Conservation (phyloP, 2,797 vertebrate species). For the Xiphophorus birchmanni region DNA sequence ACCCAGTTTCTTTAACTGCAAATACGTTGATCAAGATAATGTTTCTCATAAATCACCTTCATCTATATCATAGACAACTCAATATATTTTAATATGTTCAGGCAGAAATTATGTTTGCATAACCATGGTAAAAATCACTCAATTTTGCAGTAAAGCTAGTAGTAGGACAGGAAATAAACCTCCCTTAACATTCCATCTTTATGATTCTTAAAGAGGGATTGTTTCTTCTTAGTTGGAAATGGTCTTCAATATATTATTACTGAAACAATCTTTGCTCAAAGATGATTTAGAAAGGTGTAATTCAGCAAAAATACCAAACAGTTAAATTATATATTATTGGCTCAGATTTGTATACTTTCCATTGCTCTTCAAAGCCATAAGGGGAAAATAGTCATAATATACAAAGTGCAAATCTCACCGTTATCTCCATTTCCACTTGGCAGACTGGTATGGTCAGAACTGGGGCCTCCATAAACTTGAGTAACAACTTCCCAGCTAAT, state of each 20-base stretch:
- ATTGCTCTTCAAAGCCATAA: too few species aligned
- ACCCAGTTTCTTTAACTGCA: conserved; percentile 54
- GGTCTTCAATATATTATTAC: too few species aligned
- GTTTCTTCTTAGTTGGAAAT: too few species aligned
- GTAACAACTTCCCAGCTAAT: conserved; percentile 38
- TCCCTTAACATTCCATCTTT: too few species aligned
- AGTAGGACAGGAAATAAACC: not conserved
- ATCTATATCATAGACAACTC: not conserved
- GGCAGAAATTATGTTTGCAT: not conserved
- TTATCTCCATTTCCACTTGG: not conserved
- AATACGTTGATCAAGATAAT: not conserved
- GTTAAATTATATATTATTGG: too few species aligned
- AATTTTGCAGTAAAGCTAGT: not conserved
- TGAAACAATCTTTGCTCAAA: too few species aligned
- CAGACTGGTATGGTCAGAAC: conserved; percentile 55
- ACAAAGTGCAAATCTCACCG: conserved; percentile 12
- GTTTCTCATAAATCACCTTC: not conserved
- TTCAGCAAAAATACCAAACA: too few species aligned
- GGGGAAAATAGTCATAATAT: not conserved
- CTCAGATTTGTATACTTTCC: too few species aligned
- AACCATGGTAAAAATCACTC: too few species aligned
- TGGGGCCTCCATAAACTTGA: conserved; percentile 3
- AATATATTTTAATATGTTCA: not conserved
- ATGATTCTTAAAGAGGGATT: too few species aligned
- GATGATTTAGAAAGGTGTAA: too few species aligned